Evolutionary conservation across 2,888 invertebrate species (phyloP).

Genomic region (Clostera curtula): DNA sequence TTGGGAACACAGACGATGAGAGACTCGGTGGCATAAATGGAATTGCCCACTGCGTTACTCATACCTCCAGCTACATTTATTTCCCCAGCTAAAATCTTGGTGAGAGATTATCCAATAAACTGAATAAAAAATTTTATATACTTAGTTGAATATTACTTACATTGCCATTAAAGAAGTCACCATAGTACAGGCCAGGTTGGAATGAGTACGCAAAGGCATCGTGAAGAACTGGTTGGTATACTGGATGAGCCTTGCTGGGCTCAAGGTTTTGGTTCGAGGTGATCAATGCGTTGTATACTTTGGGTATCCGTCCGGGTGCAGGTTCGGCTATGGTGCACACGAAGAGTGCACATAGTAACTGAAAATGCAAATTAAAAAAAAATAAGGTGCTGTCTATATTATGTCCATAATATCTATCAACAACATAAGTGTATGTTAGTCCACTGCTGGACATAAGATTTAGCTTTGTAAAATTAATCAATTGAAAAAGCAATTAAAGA

Average conservation of each 20-base stretch:
- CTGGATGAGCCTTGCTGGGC: slow-evolving; percentile 83
- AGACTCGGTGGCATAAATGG: too few relatives aligned
- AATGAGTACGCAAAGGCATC: slow-evolving; percentile 72
- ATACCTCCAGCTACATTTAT: too few relatives aligned
- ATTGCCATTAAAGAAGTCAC: slow-evolving; percentile 46
- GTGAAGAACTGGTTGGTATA: slow-evolving; percentile 82
- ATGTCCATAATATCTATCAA: not conserved
- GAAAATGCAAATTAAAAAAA: slow-evolving; percentile 21
- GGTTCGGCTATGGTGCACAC: slow-evolving; percentile 35
- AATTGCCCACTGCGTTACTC: too few relatives aligned
- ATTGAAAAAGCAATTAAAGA: too few relatives aligned
- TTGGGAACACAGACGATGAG: too few relatives aligned
- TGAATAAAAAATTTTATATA: too few relatives aligned
- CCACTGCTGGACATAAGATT: too few relatives aligned
- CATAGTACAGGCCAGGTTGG: slow-evolving; percentile 49
- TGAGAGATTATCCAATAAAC: too few relatives aligned
- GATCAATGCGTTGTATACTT: slow-evolving; percentile 86
- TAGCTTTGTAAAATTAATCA: too few relatives aligned
- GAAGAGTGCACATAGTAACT: slow-evolving; percentile 41
- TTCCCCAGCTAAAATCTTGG: too few relatives aligned
- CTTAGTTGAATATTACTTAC: slow-evolving; percentile 30
- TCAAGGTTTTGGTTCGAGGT: slow-evolving; percentile 84
- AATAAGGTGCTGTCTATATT: not conserved
- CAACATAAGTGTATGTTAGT: not conserved
- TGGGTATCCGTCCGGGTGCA: slow-evolving; percentile 78